Conservation (phyloP, 2,113 vertebrate species). For the Kryptolebias marmoratus region DNA sequence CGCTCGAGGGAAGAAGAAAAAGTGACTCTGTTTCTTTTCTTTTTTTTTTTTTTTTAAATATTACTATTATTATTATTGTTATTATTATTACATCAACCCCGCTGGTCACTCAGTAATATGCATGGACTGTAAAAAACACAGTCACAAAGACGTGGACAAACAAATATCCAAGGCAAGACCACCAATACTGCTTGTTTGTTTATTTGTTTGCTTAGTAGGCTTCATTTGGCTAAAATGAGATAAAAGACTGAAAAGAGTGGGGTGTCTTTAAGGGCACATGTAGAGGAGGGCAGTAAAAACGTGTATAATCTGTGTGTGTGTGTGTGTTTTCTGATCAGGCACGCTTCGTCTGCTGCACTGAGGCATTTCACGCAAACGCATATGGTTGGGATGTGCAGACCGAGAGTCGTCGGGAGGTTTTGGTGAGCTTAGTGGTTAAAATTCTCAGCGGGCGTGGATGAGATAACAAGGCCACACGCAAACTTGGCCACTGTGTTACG, state of each 20-base stretch:
- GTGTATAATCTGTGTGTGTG: conserved; percentile 27
- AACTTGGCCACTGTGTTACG: conserved; percentile 58
- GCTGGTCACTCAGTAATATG: conserved; percentile 77
- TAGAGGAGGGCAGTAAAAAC: conserved; percentile 71
- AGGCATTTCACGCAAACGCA: conserved; percentile 58
- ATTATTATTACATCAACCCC: conserved; percentile 74
- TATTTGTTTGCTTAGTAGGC: conserved; percentile 55
- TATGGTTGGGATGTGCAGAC: conserved; percentile 18
- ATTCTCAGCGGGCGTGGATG: conserved; percentile 42
- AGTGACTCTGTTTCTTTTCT: conserved; percentile 1
- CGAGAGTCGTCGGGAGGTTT: conserved; percentile 11
- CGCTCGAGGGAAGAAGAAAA: conserved; percentile 6
- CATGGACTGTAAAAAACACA: conserved; percentile 83
- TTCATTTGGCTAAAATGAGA: conserved; percentile 53
- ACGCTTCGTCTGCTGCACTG: conserved; percentile 79
- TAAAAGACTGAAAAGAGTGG: not conserved
- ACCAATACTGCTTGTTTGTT: conserved; percentile 27
- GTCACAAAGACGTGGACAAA: conserved; percentile 79
- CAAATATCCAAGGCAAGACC: conserved; percentile 47
- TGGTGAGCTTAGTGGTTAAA: conserved; percentile 59
- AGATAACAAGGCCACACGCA: conserved; percentile 69
- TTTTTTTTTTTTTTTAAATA: not conserved
- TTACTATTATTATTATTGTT: not conserved
- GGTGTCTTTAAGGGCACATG: conserved; percentile 52
- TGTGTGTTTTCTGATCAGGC: conserved; percentile 81